Base-by-base conservation (phyloP, 2,113 vertebrate genomes). In the Phainopepla nitens region DNA sequence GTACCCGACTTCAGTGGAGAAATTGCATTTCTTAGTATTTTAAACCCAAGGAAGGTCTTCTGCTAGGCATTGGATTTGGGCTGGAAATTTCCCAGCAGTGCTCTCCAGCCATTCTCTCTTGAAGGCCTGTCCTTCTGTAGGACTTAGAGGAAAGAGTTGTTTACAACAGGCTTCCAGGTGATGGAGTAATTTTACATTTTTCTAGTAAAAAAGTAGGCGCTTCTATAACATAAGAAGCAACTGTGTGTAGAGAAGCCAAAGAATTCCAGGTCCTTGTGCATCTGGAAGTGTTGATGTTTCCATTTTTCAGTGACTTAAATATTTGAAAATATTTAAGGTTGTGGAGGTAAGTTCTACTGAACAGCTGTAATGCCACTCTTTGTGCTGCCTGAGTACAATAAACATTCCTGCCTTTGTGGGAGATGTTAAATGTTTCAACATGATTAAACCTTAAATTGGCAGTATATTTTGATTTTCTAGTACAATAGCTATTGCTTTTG, bases 71-170 rank as follows among this genome's bases (percentile, higher is more conserved):
- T 1, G 14, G 50, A 7, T 57, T 89, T 81, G 35, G 72, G 35
- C 77, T 77, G 83, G 50, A 36, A 28, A n/a, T 10, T 7, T 50
- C 20, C 24, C 42, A 23, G 76, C 62, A 35, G 41, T 0, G 0
- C 35, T 53, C 14, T 45, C 17, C 57, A 60, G 36, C 39, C 7
- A 0, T 25, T 75, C 11, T 82, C 36, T 85, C 11, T 1, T 1
- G n/a, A 39, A 58, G 41, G 36, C 33, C 42, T 61, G 3, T 56
- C 45, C 45, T 41, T 72, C 27, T 33, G 1, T 14, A 25, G 62
- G 47, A 7, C 16, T 56, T 53, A 10, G 29, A 76, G 21, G 27
- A 41, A 77, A 57, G 3, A 28, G 10, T 12, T 88, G 44, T 70
- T 66, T 39, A 9, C 41, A 70, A 2, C 17, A 25, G 33, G 6